Percentiles rank a stretch among this genome's conserved stretches.
Conservation (phyloP, 2,888 invertebrate genomes). For the Cinara cedri region DNA sequence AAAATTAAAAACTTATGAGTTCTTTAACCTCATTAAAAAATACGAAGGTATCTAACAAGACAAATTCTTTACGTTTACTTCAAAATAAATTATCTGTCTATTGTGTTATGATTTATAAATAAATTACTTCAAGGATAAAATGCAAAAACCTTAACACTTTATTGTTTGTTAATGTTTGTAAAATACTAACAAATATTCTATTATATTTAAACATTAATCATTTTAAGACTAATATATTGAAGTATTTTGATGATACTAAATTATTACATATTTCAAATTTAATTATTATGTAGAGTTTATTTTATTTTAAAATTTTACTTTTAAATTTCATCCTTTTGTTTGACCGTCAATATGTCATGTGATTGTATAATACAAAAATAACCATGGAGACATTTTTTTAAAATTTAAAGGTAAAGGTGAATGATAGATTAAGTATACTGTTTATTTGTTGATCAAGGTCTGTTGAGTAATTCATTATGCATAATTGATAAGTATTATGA, state of each 20-base stretch:
- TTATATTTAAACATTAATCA: background rate
- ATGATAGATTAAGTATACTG: constrained; percentile 11
- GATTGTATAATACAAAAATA: background rate
- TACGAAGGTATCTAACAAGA: background rate
- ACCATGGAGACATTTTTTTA: constrained; percentile 20
- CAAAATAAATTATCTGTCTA: background rate
- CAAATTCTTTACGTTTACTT: too few relatives aligned
- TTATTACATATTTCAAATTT: background rate
- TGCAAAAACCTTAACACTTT: background rate
- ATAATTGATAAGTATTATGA: constrained; percentile 19
- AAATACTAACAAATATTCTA: background rate
- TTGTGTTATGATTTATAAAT: background rate
- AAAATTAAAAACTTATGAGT: background rate
- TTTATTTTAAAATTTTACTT: background rate
- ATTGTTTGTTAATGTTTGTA: background rate
- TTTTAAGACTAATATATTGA: background rate
- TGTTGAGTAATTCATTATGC: constrained; percentile 39
- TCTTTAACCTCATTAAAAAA: too few relatives aligned
- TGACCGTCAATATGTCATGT: background rate
- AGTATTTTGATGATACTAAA: background rate
- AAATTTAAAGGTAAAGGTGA: constrained; percentile 32
- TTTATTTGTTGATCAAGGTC: constrained; percentile 19
- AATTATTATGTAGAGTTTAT: background rate
- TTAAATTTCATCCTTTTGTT: background rate
- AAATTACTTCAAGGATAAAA: background rate